Evolutionary conservation across 2,113 vertebrate species (phyloP), one percentile per base, ranked within the genome.

Genomic region (Garra rufa): DNA sequence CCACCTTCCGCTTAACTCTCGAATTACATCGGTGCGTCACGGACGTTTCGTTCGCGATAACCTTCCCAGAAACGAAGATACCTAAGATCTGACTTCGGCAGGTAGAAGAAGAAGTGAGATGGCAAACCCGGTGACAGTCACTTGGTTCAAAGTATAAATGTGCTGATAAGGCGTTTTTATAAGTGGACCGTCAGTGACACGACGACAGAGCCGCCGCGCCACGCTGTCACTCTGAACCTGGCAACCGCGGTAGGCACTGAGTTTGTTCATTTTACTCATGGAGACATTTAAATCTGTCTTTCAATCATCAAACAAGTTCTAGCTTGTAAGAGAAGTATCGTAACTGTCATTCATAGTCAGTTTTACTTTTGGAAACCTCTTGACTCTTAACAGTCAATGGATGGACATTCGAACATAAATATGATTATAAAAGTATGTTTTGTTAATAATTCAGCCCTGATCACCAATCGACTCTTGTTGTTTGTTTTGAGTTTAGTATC

Each of bases 201-300:
- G 59, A 80, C 15, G 59, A 80, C 41, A 63, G 34, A 79, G 10
- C 50, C 30, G 30, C 34, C 26, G 50, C 28, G 78, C 79, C 79
- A 81, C 61, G 63, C 79, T 81, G 79, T 81, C 79, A 48, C 44
- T 81, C 78, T 34, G 30, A 52, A 67, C 46, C 43, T 28, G 76
- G 76, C 30, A 10, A 77, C 76, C 14, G 52, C 44, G 77, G 77
- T 80, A 80, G 59, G 77, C 57, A 46, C n/a, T 13, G 41, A 63
- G n/a, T 79, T 80, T 46, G 71, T 44, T 15, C 21, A 44, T 44
- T 43, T 78, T 41, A n/a, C 48, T 1, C 19, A 41, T 9, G 9
- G 50, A 76, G 14, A 44, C 41, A 24, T 41, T 24, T 21, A 1
- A 38, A 38, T 34, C 5, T 21, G 4, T 41, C 4, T n/a, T 59